Percentiles rank a stretch among this genome's conserved stretches.
Evolutionary conservation across 2,888 invertebrate species (phyloP).

Genomic region (Dorcus parallelipipedus): DNA sequence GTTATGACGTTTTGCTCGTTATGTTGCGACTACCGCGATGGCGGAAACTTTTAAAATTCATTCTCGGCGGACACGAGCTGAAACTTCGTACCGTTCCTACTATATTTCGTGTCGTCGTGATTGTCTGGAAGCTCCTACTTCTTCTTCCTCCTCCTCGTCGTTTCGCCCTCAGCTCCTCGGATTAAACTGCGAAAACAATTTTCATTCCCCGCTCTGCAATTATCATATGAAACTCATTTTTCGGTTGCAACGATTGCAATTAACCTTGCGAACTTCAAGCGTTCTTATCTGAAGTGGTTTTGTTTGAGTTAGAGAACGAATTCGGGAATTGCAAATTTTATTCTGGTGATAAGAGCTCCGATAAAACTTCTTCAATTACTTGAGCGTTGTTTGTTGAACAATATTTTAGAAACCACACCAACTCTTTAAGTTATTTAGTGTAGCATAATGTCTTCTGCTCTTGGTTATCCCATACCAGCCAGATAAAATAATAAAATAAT

Average conservation of each 20-base stretch:
- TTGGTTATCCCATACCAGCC: too few species aligned
- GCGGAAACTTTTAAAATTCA: slow-evolving; percentile 30
- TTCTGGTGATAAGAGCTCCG: too few species aligned
- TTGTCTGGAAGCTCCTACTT: background rate
- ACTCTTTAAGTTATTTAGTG: too few species aligned
- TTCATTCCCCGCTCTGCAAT: background rate
- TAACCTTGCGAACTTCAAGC: too few species aligned
- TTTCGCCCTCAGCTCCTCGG: background rate
- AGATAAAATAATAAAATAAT: too few species aligned
- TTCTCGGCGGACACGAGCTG: slow-evolving; percentile 27
- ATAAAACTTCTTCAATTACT: too few species aligned
- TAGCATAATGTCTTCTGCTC: too few species aligned
- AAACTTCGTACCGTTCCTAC: slow-evolving; percentile 24
- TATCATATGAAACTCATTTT: background rate
- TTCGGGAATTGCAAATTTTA: too few species aligned
- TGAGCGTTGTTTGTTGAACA: too few species aligned
- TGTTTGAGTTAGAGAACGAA: too few species aligned
- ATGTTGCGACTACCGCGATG: slow-evolving; percentile 8
- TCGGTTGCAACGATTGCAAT: background rate
- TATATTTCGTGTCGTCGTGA: slow-evolving; percentile 21
- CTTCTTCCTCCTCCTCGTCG: background rate
- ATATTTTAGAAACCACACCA: too few species aligned
- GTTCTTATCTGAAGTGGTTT: too few species aligned
- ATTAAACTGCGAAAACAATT: background rate
- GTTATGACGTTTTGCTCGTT: slow-evolving; percentile 14